Percentiles rank a stretch among this genome's conserved stretches.
Conservation (phyloP, 1,140 invertebrate species). For the Trachymyrmex cornetzi region DNA sequence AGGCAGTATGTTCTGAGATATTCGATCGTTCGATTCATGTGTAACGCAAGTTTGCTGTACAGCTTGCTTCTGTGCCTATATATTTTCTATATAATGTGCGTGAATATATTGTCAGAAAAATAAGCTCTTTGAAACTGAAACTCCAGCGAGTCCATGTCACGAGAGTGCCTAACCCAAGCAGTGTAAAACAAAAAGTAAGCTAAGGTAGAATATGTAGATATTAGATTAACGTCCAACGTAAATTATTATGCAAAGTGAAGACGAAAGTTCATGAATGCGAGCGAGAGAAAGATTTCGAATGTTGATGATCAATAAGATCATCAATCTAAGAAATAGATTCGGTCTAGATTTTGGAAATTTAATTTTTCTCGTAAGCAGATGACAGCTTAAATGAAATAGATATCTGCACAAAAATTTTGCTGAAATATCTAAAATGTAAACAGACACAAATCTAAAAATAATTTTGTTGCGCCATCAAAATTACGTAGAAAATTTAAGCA, state of each 20-base stretch:
- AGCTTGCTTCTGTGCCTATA: neutral
- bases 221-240: conserved; percentile 56
- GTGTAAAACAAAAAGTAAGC: conserved; percentile 61
- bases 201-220: conserved; percentile 33
- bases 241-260: conserved; percentile 42
- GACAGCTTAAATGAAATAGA: neutral
- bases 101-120: conserved; percentile 56
- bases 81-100: conserved; percentile 17
- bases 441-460: no score
- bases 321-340: no score
- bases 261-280: conserved; percentile 2
- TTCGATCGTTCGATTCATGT: neutral
- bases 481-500: no score
- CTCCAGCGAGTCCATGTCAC: conserved; percentile 52
- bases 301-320: conserved; percentile 1
- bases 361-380: conserved; percentile 25
- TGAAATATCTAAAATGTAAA: no score
- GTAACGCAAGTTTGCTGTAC: neutral
- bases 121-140: conserved; percentile 67
- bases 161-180: conserved; percentile 63
- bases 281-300: neutral
- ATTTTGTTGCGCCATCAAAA: no score
- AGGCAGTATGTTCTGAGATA: neutral
- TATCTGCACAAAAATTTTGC: neutral
- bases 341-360: neutral